phyloP scores from a whole-genome alignment of 2,888 invertebrate genomes.

The Xylocampa areola region DNA sequence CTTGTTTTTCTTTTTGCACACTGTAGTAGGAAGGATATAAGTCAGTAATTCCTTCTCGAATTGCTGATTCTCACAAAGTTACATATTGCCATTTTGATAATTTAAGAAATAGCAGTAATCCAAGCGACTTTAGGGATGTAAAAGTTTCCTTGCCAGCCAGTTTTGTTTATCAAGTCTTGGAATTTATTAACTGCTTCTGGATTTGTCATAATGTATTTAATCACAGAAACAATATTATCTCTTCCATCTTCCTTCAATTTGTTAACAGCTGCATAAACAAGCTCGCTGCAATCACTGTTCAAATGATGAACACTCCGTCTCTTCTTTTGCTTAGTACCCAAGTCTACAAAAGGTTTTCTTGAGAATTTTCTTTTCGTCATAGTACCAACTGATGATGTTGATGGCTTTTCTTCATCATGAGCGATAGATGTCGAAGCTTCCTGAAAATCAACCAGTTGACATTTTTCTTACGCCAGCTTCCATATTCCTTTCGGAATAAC shows the following conservation, averaged over 20 bases:
- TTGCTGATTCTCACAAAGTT: slow-evolving; percentile 1
- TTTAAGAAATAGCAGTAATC: slow-evolving; percentile 5
- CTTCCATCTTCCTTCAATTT: slow-evolving; percentile 1
- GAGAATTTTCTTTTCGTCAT: slow-evolving; percentile 4
- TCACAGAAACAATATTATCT: slow-evolving; percentile 4
- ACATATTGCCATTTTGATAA: slow-evolving; percentile 12
- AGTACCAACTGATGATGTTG: slow-evolving; percentile 14
- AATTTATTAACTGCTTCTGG: slow-evolving; percentile 3
- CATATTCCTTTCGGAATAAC: neutral
- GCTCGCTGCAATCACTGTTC: neutral
- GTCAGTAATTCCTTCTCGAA: neutral
- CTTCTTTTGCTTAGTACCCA: slow-evolving; percentile 2
- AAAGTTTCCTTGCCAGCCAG: neutral
- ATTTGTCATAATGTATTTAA: slow-evolving; percentile 4
- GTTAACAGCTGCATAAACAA: neutral
- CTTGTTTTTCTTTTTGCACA: neutral
- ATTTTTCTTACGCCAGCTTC: neutral
- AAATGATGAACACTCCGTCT: neutral
- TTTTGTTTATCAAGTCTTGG: neutral
- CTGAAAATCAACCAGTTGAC: too few species aligned
- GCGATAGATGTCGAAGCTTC: slow-evolving; percentile 2
- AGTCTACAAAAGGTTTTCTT: slow-evolving; percentile 1
- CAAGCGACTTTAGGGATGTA: slow-evolving; percentile 2
- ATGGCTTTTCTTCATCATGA: too few species aligned
- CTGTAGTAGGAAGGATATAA: neutral